Evolutionary conservation across 2,888 invertebrate species (phyloP), one percentile per base, ranked within the genome.

Genomic region (Aelia acuminata): DNA sequence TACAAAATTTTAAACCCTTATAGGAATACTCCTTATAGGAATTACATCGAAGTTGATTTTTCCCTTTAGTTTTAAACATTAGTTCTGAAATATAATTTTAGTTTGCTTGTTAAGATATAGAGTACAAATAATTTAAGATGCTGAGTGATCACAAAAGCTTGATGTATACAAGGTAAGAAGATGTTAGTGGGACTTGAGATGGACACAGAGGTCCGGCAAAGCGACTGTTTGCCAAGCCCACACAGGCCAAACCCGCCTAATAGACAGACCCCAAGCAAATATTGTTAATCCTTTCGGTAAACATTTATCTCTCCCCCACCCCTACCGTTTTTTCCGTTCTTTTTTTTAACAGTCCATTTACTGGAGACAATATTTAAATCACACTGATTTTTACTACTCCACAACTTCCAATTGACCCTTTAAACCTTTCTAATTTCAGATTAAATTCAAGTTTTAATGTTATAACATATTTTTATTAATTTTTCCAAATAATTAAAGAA

Each of bases 181-280:
- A 57, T 26, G 5, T 26, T 26, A 57, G 26, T 13, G 26, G 57
- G 13, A 84, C 39, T 13, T 22, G 84, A 47, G 84, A 5, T 5
- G 39, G 84, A 47, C 57, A 57, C 13, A 20, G 50, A 49, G 84
- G 48, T 84, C 50, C 48, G 26, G 57, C 57, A 57, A 53, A 48
- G 48, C 48, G 48, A 48, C 84, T 50, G 48, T 49, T 84, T 84
- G 50, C 48, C 8, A 48, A 49, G 26, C 20, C 8, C 84, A 84
- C 84, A 84, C 26, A 35, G 84, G 84, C 35, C 47, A 20, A 39
- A 39, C 75, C 75, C 22, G 75, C 75, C 75, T 75, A 84, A 84
- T 50, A 50, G 84, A 84, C 48, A 84, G 48, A 84, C 84, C 84
- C 84, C 84, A 84, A 84, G 50, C 84, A 84, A 84, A 84, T 84